These are phyloP conservation scores for Petrosia ficiformis DNA, from an alignment of 37 sponge, comb jelly and placozoan genomes.

Conservation along the genomic window DNA sequence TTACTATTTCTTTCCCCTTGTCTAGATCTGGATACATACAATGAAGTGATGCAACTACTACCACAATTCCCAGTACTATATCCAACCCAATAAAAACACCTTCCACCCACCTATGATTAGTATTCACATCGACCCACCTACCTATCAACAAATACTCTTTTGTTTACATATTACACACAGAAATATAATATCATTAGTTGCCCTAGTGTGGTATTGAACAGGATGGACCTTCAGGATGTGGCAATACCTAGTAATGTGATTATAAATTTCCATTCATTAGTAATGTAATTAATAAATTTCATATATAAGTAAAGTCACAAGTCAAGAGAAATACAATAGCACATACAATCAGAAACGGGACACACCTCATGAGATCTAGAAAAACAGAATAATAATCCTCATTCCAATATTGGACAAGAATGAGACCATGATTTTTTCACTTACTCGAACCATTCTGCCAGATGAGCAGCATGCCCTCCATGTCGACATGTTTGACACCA, in stretches of 20 bases:
- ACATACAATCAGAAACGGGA: conserved; percentile 71
- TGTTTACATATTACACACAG: too few species aligned
- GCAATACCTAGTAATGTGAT: too few species aligned
- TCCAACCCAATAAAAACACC: not conserved
- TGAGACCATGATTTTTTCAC: not conserved
- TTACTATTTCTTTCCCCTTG: too few species aligned
- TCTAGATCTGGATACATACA: conserved; percentile 63
- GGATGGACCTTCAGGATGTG: too few species aligned
- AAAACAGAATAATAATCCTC: not conserved
- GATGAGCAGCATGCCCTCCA: conserved; percentile 85
- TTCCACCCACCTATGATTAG: not conserved
- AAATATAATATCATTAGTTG: too few species aligned
- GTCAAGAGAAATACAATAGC: conserved; percentile 65
- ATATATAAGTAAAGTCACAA: not conserved
- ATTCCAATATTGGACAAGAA: not conserved
- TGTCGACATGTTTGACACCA: conserved; percentile 93
- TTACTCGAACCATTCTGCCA: conserved; percentile 85
- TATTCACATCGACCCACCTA: not conserved
- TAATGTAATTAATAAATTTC: not conserved
- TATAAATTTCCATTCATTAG: too few species aligned
- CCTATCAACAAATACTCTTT: too few species aligned
- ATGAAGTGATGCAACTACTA: conserved; percentile 54
- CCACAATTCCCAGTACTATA: conserved; percentile 56
- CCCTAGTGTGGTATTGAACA: too few species aligned
- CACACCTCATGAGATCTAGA: conserved; percentile 73